Conservation (phyloP, 1,140 invertebrate genomes). For the Ctenoplectra terminalis region DNA sequence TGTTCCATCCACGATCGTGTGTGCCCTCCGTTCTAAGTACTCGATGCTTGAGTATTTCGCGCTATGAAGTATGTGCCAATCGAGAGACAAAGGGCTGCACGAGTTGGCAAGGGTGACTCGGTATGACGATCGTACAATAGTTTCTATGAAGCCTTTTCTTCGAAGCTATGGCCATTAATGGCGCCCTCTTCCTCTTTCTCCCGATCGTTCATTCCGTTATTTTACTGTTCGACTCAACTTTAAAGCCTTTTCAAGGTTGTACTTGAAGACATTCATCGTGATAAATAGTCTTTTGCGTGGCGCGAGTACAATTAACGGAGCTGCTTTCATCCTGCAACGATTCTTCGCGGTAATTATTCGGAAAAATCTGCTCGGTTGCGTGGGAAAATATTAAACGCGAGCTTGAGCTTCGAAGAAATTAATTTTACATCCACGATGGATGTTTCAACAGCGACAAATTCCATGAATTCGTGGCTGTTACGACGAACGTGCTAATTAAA, state of each 20-base stretch:
- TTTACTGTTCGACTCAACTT: constrained; percentile 55
- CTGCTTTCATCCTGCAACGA: constrained; percentile 23
- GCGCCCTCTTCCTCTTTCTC: constrained; percentile 30
- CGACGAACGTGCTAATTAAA: neutral
- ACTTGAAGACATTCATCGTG: constrained; percentile 54
- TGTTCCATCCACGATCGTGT: constrained; percentile 40
- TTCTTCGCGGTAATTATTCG: constrained; percentile 2
- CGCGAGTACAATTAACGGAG: constrained; percentile 48
- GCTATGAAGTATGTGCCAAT: constrained; percentile 63
- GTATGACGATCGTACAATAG: constrained; percentile 70
- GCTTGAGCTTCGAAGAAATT: neutral
- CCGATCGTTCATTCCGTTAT: constrained; percentile 60
- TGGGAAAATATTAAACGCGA: neutral
- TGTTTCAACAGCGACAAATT: no score
- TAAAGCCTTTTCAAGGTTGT: constrained; percentile 55
- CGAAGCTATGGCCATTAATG: constrained; percentile 63
- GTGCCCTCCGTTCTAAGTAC: constrained; percentile 47
- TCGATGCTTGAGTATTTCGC: constrained; percentile 58
- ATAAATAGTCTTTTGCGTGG: constrained; percentile 57
- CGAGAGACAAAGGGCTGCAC: constrained; percentile 66
- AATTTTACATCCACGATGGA: neutral
- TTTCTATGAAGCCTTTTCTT: constrained; percentile 68
- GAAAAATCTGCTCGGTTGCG: neutral
- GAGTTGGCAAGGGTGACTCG: constrained; percentile 69
- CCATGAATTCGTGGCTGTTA: neutral